These are phyloP conservation scores for Trachops cirrhosus DNA, from an alignment of 2,797 vertebrate genomes.

Conservation along the genomic window DNA sequence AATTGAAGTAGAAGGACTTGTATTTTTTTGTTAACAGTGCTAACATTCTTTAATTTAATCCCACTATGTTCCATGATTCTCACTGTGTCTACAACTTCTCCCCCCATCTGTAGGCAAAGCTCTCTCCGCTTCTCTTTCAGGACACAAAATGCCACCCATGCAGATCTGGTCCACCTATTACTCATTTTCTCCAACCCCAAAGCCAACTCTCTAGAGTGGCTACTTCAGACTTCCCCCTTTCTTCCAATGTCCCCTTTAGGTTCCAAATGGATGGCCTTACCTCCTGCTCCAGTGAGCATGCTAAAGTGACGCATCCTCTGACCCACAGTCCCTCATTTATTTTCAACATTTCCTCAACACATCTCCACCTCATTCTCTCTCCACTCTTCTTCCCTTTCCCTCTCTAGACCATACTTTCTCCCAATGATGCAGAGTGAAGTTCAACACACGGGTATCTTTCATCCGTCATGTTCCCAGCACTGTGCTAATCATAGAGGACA, in stretches of 20 bases:
- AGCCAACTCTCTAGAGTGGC: neutral
- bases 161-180: neutral
- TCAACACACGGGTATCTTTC: neutral
- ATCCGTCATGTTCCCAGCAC: neutral
- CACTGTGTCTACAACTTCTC: neutral
- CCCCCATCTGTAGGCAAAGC: neutral
- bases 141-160: neutral
- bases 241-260: neutral
- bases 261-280: neutral
- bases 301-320: neutral
- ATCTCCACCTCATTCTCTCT: neutral
- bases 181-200: neutral
- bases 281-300: neutral
- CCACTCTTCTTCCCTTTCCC: neutral
- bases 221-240: neutral
- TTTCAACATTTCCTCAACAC: neutral
- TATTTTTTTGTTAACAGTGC: neutral
- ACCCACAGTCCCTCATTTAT: neutral
- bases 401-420: neutral
- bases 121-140: neutral
- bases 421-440: neutral
- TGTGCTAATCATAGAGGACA: neutral
- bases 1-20: neutral
- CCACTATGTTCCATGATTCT: neutral
- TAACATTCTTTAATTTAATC: slow-evolving; percentile 12